Base-by-base conservation (phyloP, 1,140 invertebrate genomes). In the Mercenaria mercenaria region DNA sequence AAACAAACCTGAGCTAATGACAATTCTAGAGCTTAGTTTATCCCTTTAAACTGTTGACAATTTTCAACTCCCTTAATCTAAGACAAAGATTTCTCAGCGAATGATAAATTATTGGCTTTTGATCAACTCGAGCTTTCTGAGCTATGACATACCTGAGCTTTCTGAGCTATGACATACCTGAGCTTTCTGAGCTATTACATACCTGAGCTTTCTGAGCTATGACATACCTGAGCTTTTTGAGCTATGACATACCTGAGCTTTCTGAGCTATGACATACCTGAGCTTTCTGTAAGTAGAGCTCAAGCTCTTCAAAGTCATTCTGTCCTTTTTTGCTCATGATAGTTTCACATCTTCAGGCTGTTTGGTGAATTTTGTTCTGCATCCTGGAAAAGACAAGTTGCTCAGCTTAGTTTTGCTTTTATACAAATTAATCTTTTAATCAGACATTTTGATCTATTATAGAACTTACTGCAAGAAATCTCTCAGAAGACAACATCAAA, bases 221-320 rank as follows among this genome's bases (percentile, higher is more conserved):
- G n/a, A n/a, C n/a, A n/a, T n/a, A n/a, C 20, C 6, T n/a, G 29
- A n/a, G 4, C 23, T 23, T n/a, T 4, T 23, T 34, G 10, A 11
- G n/a, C n/a, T 34, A 69, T 20, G 20, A 69, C 64, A 69, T 32
- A 34, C 10, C n/a, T 56, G 10, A 34, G 10, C 10, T 6, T 29
- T 69, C 64, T 34, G 29, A 47, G 43, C 13, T 4, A 61, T 61
- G 15, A 74, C 69, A 41, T 41, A 74, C 69, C 69, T 74, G 32
- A 74, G 69, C 39, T 77, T 77, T 50, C 43, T 79, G 76, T 20
- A 79, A 20, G 29, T 79, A 79, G 11, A 79, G 76, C 76, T 79
- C 43, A 34, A 79, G 43, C 18, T 79, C 76, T 56, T 79, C 76
- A 79, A 52, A 56, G 37, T 79, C 76, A 23, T 32, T 79, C 32